A percentile compares a stretch with the other conserved stretches of the same genome.
Evolutionary conservation across 64 coral and sea anemone species (phyloP).

Genomic region (Astreopora myriophthalma): DNA sequence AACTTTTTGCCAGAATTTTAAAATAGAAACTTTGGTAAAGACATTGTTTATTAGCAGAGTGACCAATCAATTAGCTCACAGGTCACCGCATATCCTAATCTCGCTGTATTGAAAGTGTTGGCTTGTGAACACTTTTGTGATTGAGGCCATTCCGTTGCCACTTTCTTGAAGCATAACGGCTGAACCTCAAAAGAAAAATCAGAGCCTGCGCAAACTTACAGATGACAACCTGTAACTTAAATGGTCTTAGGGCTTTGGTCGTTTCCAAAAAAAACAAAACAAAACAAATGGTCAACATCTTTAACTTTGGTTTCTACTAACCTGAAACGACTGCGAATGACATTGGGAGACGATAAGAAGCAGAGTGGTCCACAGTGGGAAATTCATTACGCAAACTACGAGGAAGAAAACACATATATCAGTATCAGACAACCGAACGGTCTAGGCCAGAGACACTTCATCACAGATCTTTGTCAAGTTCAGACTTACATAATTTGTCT

Average conservation of each 20-base stretch:
- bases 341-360: neutral
- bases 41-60: neutral
- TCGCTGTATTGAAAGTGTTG: neutral
- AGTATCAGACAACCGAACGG: neutral
- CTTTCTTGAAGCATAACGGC: neutral
- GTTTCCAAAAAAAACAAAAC: neutral
- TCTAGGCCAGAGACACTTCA: neutral
- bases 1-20: neutral
- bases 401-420: neutral
- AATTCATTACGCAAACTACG: neutral
- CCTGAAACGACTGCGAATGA: constrained; percentile 23
- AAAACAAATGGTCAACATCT: neutral
- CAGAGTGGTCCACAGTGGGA: neutral
- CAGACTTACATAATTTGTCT: neutral
- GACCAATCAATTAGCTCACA: neutral
- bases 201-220: neutral
- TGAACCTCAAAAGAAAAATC: neutral
- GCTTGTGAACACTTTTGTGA: neutral
- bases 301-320: neutral
- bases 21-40: neutral
- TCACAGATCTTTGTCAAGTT: neutral
- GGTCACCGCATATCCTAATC: neutral
- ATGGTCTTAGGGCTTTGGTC: neutral
- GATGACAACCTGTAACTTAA: constrained; percentile 20
- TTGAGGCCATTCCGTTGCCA: neutral